These are phyloP conservation scores for Pseudochirops corinnae DNA, from an alignment of 2,797 vertebrate genomes.

Conservation along the genomic window DNA sequence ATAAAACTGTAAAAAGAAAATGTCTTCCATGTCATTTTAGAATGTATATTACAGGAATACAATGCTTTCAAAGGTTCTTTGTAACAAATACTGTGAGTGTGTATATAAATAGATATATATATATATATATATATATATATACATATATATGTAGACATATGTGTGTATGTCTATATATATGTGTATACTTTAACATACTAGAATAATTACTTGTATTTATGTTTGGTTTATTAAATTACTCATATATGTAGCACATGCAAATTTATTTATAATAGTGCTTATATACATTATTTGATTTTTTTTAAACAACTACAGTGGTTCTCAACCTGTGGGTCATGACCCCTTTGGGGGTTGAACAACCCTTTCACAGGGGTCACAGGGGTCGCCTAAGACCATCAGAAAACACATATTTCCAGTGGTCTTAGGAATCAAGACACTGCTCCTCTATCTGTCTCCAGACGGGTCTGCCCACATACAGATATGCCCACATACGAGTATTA, in stretches of 20 bases:
- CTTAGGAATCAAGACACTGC: too few relatives aligned
- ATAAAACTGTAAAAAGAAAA: background rate
- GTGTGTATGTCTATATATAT: too few relatives aligned
- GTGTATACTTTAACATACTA: background rate
- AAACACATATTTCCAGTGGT: too few relatives aligned
- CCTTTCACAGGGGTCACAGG: too few relatives aligned
- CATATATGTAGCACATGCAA: background rate
- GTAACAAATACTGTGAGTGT: background rate
- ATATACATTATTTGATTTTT: background rate
- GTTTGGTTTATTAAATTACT: background rate
- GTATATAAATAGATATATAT: background rate
- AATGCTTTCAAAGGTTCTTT: conserved; percentile 13
- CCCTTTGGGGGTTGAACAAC: too few relatives aligned
- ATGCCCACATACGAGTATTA: too few relatives aligned
- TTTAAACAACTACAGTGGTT: background rate
- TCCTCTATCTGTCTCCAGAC: too few relatives aligned
- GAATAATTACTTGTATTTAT: background rate
- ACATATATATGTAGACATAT: background rate
- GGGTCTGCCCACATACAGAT: too few relatives aligned
- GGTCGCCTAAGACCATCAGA: too few relatives aligned
- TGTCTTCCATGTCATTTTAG: conserved; percentile 32
- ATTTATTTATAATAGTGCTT: background rate
- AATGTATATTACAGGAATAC: conserved; percentile 13
- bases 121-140: background rate
- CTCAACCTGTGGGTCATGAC: too few relatives aligned